Conservation (phyloP, 2,113 vertebrate genomes). For the Gopherus evgoodei region DNA sequence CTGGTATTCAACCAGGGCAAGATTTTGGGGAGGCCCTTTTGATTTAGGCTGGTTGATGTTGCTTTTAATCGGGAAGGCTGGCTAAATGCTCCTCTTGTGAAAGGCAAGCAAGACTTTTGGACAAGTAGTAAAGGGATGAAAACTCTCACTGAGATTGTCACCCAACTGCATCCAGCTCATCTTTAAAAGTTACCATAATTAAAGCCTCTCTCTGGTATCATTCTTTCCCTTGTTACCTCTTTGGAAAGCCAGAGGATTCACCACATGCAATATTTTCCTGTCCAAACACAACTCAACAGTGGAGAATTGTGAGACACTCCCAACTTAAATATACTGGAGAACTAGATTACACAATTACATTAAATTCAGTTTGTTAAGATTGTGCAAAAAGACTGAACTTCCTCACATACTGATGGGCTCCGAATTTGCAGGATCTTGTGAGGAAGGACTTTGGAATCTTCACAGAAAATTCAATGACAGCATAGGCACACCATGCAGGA, state of each 20-base stretch:
- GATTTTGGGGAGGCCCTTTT: neutral
- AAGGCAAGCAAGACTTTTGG: neutral
- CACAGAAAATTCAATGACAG: neutral
- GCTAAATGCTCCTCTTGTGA: neutral
- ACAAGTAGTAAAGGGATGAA: neutral
- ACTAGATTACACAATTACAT: neutral
- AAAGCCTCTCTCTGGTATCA: neutral
- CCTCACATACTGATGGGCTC: neutral
- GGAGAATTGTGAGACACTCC: neutral
- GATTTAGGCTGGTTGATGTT: neutral
- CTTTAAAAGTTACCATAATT: neutral
- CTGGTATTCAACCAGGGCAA: neutral
- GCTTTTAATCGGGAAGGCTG: neutral
- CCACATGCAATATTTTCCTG: neutral
- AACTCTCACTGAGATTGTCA: neutral
- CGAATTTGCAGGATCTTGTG: neutral
- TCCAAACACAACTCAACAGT: neutral
- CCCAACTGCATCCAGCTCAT: neutral
- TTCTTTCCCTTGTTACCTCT: neutral
- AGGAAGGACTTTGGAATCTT: neutral
- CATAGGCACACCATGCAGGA: neutral
- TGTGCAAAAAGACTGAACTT: neutral
- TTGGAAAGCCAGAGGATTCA: neutral
- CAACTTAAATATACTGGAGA: neutral
- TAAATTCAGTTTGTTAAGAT: neutral